Base-by-base conservation (phyloP, 2,888 invertebrate species). In the Pelosia muscerda region DNA sequence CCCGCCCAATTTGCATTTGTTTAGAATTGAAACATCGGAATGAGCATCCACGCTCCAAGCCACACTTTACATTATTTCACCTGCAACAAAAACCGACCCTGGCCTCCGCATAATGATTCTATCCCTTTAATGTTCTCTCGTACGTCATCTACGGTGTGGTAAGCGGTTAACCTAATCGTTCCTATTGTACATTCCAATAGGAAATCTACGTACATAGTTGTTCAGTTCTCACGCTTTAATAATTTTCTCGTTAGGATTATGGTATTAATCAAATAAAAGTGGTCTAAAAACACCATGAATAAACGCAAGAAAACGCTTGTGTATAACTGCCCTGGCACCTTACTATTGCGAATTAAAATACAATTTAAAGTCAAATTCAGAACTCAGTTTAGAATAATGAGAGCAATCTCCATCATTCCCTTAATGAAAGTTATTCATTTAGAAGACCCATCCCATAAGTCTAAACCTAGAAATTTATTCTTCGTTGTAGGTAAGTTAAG, bases 1-100 rank as follows among this genome's bases (percentile, higher is more conserved):
- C 85, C 84, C 82, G 86, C 86, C 88, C 87, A 87, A 94, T 93
- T 94, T 92, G 90, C 93, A 92, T 94, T 93, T 92, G 92, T 93
- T 91, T 93, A 89, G 88, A 90, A 90, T 89, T 91, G 90, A 89
- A 89, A 85, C 86, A 84, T 82, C 86, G 83, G 81, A 67, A 68
- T 73, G 80, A 80, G 77, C 84, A 76, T 80, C 77, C 81, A 77
- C 76, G 81, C 74, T 80, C 77, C 81, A 77, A 75, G 81, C 75
- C 75, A 75, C 79, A 85, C 84, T 88, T 89, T 88, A 22, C 31
- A 62, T 53, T 54, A 84, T 88, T 81, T 84, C 86, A 89, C 89
- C 90, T 89, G 89, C 84, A 82, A 86, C 66, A 64, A 53, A 55
- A 63, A 54, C 62, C 56, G 63, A 65, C 23, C 63, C 64, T 74